These are phyloP conservation scores for Aporrectodea caliginosa DNA, from an alignment of 1,140 invertebrate genomes.

Conservation along the genomic window DNA sequence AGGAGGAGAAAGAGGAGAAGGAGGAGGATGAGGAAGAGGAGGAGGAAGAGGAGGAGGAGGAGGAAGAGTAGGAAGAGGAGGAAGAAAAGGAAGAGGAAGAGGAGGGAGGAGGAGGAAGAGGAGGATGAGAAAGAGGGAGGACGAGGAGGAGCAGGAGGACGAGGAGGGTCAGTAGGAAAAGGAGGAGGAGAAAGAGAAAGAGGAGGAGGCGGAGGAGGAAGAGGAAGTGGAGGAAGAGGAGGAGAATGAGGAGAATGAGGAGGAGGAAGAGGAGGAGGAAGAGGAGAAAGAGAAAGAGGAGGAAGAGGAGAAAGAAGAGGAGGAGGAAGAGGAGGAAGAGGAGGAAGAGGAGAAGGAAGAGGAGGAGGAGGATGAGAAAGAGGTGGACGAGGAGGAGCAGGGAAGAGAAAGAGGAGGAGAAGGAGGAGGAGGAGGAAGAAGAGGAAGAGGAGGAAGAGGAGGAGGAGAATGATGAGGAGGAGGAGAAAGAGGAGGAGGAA, in stretches of 20 bases:
- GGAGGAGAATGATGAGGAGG: no score
- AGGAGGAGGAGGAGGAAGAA: slow-evolving; percentile 7
- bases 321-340: slow-evolving; percentile 10
- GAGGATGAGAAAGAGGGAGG: no score
- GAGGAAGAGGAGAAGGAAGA: neutral
- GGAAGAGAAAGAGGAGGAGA: neutral
- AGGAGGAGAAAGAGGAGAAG: neutral
- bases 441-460: slow-evolving; percentile 6
- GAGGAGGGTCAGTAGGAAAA: neutral
- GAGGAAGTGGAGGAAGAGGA: no score
- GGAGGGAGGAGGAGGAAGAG: neutral
- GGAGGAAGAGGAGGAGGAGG: neutral
- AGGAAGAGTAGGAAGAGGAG: no score
- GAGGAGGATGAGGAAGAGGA: no score
- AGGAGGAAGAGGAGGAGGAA: slow-evolving; percentile 11
- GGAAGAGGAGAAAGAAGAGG: slow-evolving; percentile 3
- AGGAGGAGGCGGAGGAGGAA: no score
- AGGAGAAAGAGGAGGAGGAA: no score
- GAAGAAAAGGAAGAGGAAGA: slow-evolving; percentile 4
- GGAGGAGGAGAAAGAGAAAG: neutral
- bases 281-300: slow-evolving; percentile 4
- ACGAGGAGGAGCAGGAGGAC: neutral
- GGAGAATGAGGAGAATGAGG: no score
- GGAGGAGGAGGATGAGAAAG: no score
- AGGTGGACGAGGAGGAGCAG: neutral